Percentiles rank a stretch among this genome's conserved stretches.
Conservation (phyloP, 2,797 vertebrate species). For the Pangasius macronema region DNA sequence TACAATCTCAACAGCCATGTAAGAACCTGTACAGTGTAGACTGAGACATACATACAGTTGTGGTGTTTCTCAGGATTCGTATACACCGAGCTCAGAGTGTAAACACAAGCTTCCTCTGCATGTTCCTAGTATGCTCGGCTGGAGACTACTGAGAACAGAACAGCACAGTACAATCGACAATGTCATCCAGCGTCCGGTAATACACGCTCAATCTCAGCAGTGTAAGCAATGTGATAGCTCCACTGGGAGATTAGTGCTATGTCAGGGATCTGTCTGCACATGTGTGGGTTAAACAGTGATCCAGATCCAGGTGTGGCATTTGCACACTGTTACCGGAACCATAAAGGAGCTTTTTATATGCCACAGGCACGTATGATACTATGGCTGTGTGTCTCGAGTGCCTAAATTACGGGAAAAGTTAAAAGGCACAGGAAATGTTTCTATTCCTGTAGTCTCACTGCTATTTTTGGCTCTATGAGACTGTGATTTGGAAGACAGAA, state of each 20-base stretch:
- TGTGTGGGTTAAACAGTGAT: conserved; percentile 4
- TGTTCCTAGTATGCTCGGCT: background rate
- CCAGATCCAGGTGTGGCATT: conserved; percentile 26
- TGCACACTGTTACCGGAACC: conserved; percentile 42
- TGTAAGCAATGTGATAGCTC: conserved; percentile 4
- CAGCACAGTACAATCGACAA: conserved; percentile 17
- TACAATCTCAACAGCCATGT: background rate
- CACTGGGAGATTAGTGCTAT: conserved; percentile 25
- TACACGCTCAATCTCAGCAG: conserved; percentile 22
- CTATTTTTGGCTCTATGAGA: conserved; percentile 33
- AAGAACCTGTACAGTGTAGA: background rate
- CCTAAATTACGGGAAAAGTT: conserved; percentile 52
- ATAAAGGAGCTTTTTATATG: conserved; percentile 26
- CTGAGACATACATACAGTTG: background rate
- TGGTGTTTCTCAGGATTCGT: background rate
- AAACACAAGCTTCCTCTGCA: background rate
- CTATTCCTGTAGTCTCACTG: conserved; percentile 47
- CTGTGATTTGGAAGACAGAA: conserved; percentile 27
- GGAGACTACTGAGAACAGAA: conserved; percentile 18
- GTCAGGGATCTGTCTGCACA: conserved; percentile 17
- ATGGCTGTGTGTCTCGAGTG: background rate
- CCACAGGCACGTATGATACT: background rate
- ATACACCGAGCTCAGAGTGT: background rate
- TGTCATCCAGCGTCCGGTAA: conserved; percentile 23
- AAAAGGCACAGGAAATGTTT: conserved; percentile 47